These are phyloP conservation scores for Xiphophorus hellerii DNA, from an alignment of 2,113 vertebrate genomes.

Conservation along the genomic window DNA sequence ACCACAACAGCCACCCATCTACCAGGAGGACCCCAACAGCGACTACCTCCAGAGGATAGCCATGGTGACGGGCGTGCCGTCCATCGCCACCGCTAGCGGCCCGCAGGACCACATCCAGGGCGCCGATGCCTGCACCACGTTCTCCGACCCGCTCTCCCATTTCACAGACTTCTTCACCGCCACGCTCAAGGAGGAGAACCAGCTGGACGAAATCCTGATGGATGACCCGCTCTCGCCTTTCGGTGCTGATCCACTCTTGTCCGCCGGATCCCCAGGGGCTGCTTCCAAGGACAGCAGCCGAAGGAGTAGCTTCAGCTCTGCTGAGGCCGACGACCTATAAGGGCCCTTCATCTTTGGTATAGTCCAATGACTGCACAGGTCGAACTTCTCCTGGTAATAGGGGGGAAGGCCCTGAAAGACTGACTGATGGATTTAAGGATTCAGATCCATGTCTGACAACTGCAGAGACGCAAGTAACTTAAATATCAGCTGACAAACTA, in stretches of 20 bases:
- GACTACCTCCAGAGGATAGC: conserved; percentile 85
- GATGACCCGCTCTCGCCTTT: conserved; percentile 89
- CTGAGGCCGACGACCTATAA: conserved; percentile 89
- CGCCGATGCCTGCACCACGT: conserved; percentile 82
- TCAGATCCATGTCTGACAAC: conserved; percentile 4
- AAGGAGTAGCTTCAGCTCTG: conserved; percentile 93
- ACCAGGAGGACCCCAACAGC: conserved; percentile 84
- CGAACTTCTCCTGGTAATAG: conserved; percentile 20
- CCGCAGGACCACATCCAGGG: conserved; percentile 70
- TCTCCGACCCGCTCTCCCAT: conserved; percentile 95
- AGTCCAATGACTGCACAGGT: background rate
- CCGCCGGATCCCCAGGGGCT: conserved; percentile 84
- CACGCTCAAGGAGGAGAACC: conserved; percentile 92
- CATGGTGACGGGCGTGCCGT: conserved; percentile 38
- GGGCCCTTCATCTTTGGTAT: conserved; percentile 14
- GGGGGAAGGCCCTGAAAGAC: conserved; percentile 22
- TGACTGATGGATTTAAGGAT: conserved; percentile 2
- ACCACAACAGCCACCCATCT: conserved; percentile 81
- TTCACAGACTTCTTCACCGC: conserved; percentile 97
- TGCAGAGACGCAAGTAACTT: conserved; percentile 11
- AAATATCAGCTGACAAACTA: conserved; percentile 43
- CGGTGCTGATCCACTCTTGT: conserved; percentile 90
- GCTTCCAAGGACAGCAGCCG: conserved; percentile 93
- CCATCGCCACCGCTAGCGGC: conserved; percentile 50
- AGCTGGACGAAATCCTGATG: conserved; percentile 88